Evolutionary conservation across 2,888 invertebrate species (phyloP).

Genomic region (Drosophila aldrichi): DNA sequence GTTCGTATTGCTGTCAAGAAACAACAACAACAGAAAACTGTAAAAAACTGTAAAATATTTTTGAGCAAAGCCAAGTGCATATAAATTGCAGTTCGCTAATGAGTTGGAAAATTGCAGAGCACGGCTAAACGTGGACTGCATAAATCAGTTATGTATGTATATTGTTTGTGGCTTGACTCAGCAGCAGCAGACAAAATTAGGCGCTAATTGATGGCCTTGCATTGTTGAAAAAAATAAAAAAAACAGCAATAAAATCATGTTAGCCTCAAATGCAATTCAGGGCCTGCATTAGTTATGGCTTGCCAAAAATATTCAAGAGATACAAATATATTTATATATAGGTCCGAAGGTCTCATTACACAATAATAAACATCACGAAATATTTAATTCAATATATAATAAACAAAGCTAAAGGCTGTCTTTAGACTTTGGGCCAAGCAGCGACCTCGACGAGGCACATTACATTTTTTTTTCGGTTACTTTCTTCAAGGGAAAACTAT

Average conservation of each 20-base stretch:
- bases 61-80: conserved; percentile 45
- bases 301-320: conserved; percentile 49
- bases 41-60: conserved; percentile 28
- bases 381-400: conserved; percentile 47
- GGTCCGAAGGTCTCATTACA: conserved; percentile 40
- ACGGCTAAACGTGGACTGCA: conserved; percentile 49
- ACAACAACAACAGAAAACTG: conserved; percentile 1
- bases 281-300: conserved; percentile 61
- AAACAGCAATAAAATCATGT: conserved; percentile 35
- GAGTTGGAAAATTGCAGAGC: conserved; percentile 69
- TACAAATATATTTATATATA: conserved; percentile 8
- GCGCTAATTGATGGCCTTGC: conserved; percentile 69
- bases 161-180: conserved; percentile 51
- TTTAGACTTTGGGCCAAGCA: conserved; percentile 23
- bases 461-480: conserved; percentile 38
- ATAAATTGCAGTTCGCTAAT: conserved; percentile 63
- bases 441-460: conserved; percentile 50
- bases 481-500: conserved; percentile 69
- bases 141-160: conserved; percentile 66
- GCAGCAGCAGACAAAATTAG: conserved; percentile 36
- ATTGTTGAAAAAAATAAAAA: conserved; percentile 12
- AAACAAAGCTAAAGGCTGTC: conserved; percentile 31
- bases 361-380: conserved; percentile 58
- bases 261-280: conserved; percentile 67
- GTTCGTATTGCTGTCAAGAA: not conserved